Evolutionary conservation across 1,140 invertebrate genomes (phyloP).

Genomic region (Phymastichus coffea): DNA sequence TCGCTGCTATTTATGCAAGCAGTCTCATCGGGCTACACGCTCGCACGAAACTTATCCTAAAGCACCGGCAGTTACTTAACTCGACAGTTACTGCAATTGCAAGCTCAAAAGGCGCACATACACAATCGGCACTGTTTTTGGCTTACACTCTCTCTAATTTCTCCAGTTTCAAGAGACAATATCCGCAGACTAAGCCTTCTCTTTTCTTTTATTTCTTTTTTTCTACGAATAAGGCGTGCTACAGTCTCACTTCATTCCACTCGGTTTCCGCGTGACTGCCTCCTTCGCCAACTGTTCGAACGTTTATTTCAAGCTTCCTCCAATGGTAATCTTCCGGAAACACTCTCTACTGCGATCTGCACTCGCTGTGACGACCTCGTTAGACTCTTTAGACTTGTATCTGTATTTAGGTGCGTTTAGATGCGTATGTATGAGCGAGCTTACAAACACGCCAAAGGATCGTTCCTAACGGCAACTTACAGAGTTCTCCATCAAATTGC

Average conservation of each 20-base stretch:
- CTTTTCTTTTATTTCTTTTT: conserved; percentile 34
- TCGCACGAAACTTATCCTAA: conserved; percentile 47
- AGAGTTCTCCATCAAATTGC: too few relatives aligned
- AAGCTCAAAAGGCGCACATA: too few relatives aligned
- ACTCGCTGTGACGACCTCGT: too few relatives aligned
- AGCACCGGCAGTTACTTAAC: conserved; percentile 52
- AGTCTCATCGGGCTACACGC: conserved; percentile 44
- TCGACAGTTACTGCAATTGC: conserved; percentile 49
- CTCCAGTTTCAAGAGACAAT: too few relatives aligned
- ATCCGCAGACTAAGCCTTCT: conserved; percentile 14
- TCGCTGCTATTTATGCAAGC: conserved; percentile 52
- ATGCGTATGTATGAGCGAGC: too few relatives aligned
- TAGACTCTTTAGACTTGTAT: too few relatives aligned
- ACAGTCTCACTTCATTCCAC: conserved; percentile 33
- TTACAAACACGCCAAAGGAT: too few relatives aligned
- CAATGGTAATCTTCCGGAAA: conserved; percentile 33
- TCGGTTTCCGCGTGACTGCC: conserved; percentile 24
- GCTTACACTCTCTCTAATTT: too few relatives aligned
- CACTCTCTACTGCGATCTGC: too few relatives aligned
- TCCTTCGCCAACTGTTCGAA: neutral
- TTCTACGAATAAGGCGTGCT: conserved; percentile 41
- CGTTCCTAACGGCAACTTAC: too few relatives aligned
- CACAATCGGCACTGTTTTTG: too few relatives aligned
- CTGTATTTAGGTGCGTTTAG: too few relatives aligned
- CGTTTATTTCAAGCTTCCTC: conserved; percentile 37